phyloP scores from a whole-genome alignment of 2,113 vertebrate species.

The Psettodes erumei region DNA sequence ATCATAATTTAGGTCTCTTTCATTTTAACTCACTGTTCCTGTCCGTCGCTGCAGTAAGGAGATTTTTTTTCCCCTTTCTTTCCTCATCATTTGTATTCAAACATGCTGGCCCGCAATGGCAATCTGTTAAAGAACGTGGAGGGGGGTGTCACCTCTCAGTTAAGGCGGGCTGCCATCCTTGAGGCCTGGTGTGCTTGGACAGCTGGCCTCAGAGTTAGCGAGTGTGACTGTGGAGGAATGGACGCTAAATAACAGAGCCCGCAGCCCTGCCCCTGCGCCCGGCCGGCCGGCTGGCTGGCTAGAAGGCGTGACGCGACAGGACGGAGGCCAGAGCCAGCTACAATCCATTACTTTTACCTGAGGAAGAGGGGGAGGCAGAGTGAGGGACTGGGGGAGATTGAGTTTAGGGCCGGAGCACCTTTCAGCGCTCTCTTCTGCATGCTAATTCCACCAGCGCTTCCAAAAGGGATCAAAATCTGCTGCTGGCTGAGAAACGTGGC shows the following conservation, averaged over 20 bases:
- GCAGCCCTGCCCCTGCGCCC: slow-evolving; percentile 39
- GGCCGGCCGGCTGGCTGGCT: slow-evolving; percentile 50
- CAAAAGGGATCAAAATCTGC: slow-evolving; percentile 67
- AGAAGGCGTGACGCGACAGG: slow-evolving; percentile 68
- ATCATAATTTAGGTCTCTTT: slow-evolving; percentile 5
- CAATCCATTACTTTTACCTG: slow-evolving; percentile 79
- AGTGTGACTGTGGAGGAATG: slow-evolving; percentile 69
- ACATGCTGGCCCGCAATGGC: slow-evolving; percentile 44
- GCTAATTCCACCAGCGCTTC: slow-evolving; percentile 67
- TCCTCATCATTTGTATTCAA: slow-evolving; percentile 65
- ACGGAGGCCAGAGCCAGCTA: slow-evolving; percentile 63
- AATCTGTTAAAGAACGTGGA: slow-evolving; percentile 63
- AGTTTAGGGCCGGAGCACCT: slow-evolving; percentile 73
- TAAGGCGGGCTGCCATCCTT: slow-evolving; percentile 63
- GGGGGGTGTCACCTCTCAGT: slow-evolving; percentile 69
- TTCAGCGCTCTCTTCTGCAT: slow-evolving; percentile 72
- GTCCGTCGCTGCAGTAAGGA: slow-evolving; percentile 13
- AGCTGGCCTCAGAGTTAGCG: slow-evolving; percentile 72
- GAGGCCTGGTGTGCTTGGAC: slow-evolving; percentile 71
- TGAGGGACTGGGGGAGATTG: slow-evolving; percentile 29
- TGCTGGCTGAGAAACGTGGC: slow-evolving; percentile 61
- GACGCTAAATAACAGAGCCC: slow-evolving; percentile 67
- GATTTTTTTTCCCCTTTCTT: background rate
- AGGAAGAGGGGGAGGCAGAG: slow-evolving; percentile 40
- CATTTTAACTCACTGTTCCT: slow-evolving; percentile 12